Evolutionary conservation across 2,888 invertebrate species (phyloP), one percentile per base, ranked within the genome.

Genomic region (Melanargia galathea): DNA sequence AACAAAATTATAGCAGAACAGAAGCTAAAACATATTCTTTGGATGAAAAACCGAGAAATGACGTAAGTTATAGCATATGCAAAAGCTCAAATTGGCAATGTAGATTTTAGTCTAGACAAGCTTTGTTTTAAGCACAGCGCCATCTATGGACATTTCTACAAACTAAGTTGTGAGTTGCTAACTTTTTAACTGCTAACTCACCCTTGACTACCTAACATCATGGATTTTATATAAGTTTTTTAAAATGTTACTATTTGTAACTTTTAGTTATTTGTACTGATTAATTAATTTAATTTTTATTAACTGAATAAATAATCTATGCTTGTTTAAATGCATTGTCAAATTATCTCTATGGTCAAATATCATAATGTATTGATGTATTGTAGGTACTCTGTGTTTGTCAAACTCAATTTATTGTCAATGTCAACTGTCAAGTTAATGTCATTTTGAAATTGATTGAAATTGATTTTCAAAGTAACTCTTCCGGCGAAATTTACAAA

Each of bases 1-100:
- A 93, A 93, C 73, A 93, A 93, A 80, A 93, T 93, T 54, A 92
- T 93, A 70, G 93, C 93, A 2, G 88, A 93, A 70, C 92, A 93
- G 74, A 92, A 92, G 75, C 79, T 93, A 24, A 93, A 93, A 61
- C 89, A 90, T 74, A 75, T 92, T 3, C 70, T 91, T 16, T 90
- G 90, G 91, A 72, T 84, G 16, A 89, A 89, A 65, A 89, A 88
- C 65, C 83, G 81, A 68, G 89, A 91, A 66, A 85, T 84, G 77
- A 67, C 77, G 90, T 90, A 79, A 80, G 90, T 82, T 20, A 18
- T 13, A 22, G 45, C 5, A 1, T 22, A 22, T 2, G 13, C 13
- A 38, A 13, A n/a, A 38, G 2, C 11, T 13, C 13, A 13, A 11
- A 4, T 38, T 38, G 11, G 35, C 2, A 18, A n/a, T n/a, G n/a